Base-by-base conservation (phyloP, 23 tunicate genomes). In the Styela clava region DNA sequence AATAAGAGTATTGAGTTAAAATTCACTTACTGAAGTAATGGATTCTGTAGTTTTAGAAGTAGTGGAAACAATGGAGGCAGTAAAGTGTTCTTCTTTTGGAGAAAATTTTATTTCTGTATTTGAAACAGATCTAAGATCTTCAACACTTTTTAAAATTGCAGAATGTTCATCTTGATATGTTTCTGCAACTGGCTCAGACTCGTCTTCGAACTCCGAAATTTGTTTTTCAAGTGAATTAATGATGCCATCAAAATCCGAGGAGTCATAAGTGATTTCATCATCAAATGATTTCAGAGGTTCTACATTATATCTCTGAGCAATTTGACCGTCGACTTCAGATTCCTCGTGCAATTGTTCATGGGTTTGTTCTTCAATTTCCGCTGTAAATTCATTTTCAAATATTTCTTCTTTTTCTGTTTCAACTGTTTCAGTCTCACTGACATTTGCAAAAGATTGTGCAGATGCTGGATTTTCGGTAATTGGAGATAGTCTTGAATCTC, bases 401-500 rank as follows among this genome's bases (percentile, higher is more conserved):
- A 44, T 44, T 12, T 44, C 56, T 12, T 44, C 56, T 24, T 27
- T 24, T 65, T 65, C 70, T 3, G 9, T 9, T 71, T 32, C 77
- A 3, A 16, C 34, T 2, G 16, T 71, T 30, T 71, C 16, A 3
- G 34, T n/a, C 35, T 35, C 34, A 16, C 7, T 35, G 16, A 29
- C 77, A 3, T 71, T 16, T 3, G 35, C 77, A 32, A 71, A 33
- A 3, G 77, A 26, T 65, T 65, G 70, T 5, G 7, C 77, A 3
- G 77, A 71, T 16, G 29, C 16, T 3, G 77, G 77, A 32, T 71
- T 71, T 30, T 71, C 77, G 16, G 77, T 21, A 3, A 71, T 71
- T 5, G 77, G 32, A 32, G 77, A 33, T 20, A 71, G 35, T 29
- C 35, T 31, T 16, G 20, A 5, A 12, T 44, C 56, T 44, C 56